Conservation (phyloP, 2,888 invertebrate species). For the Trachelus stipa region DNA sequence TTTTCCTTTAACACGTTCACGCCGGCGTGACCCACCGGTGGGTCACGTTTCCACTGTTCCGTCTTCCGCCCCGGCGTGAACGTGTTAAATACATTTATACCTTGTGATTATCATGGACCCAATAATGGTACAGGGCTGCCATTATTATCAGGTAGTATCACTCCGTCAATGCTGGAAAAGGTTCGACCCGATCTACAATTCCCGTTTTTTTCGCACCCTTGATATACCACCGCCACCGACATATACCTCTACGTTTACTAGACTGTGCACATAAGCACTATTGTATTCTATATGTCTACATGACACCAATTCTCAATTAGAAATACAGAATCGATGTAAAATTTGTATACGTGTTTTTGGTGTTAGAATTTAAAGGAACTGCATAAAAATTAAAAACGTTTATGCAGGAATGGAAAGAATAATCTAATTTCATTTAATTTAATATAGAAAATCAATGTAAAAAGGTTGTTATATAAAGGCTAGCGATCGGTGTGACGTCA, state of each 20-base stretch:
- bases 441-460: neutral
- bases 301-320: neutral
- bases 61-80: too few species aligned
- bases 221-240: neutral
- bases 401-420: neutral
- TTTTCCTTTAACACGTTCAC: too few species aligned
- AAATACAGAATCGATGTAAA: neutral
- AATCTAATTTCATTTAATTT: neutral
- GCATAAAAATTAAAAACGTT: neutral
- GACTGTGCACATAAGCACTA: neutral
- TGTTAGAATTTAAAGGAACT: neutral
- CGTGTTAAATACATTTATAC: neutral
- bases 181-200: slow-evolving; percentile 36
- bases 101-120: slow-evolving; percentile 45
- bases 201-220: neutral
- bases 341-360: neutral
- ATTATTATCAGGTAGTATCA: slow-evolving; percentile 26
- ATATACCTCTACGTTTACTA: neutral
- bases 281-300: neutral
- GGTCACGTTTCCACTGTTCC: too few species aligned
- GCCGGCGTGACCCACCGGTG: too few species aligned
- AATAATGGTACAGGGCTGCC: slow-evolving; percentile 39
- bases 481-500: neutral
- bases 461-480: neutral
- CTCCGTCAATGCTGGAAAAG: slow-evolving; percentile 49